Conservation (phyloP, 2,797 vertebrate species). For the Decapterus maruadsi region DNA sequence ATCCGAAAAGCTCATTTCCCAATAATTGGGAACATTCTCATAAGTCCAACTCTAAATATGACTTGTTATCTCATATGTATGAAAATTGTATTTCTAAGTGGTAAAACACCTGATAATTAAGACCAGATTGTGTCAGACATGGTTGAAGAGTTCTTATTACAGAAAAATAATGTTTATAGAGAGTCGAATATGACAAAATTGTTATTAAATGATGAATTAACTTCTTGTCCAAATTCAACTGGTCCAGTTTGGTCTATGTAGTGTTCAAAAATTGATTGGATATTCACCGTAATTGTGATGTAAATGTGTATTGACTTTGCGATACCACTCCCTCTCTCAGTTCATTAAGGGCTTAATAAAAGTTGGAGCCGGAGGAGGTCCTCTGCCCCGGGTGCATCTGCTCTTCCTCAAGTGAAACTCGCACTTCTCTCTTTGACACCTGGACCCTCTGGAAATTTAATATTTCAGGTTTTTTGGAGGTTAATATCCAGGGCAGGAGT, state of each 20-base stretch:
- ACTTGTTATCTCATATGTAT: no score
- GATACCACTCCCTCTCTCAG: neutral
- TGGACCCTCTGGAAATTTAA: conserved; percentile 33
- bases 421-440: conserved; percentile 21
- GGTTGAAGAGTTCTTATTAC: neutral
- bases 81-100: no score
- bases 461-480: conserved; percentile 29
- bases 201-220: neutral
- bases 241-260: neutral
- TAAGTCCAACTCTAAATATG: neutral
- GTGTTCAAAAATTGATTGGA: neutral
- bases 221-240: neutral
- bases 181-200: neutral
- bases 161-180: neutral
- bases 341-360: conserved; percentile 25
- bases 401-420: conserved; percentile 6
- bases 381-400: neutral
- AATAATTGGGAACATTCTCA: neutral
- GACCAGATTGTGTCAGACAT: neutral
- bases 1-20: neutral
- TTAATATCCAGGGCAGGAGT: neutral
- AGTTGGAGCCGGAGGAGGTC: conserved; percentile 16
- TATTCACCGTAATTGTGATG: conserved; percentile 13
- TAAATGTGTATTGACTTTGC: conserved; percentile 7
- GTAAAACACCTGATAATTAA: neutral